phyloP scores from a whole-genome alignment of 2,888 invertebrate genomes.

The Sinohyriopsis cumingii region DNA sequence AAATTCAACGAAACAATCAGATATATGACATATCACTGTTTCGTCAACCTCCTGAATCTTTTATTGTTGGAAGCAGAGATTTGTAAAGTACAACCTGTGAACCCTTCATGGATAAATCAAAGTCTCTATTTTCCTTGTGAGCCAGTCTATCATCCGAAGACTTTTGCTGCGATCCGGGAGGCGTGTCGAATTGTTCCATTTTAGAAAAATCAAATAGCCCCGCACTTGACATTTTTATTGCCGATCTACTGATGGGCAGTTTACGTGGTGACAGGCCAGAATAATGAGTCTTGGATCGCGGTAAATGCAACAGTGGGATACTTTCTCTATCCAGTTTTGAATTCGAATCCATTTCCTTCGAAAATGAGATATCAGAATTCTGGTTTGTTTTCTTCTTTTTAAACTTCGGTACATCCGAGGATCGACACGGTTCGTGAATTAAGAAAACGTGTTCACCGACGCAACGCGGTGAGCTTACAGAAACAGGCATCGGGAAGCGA shows the following conservation, averaged over 20 bases:
- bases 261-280: conserved; percentile 15
- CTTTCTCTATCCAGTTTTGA: too few relatives aligned
- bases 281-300: conserved; percentile 4
- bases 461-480: conserved; percentile 23
- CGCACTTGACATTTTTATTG: conserved; percentile 23
- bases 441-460: conserved; percentile 28
- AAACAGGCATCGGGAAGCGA: conserved; percentile 31
- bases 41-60: too few relatives aligned
- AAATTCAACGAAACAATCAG: too few relatives aligned
- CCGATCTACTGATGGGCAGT: conserved; percentile 8
- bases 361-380: too few relatives aligned
- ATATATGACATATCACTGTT: too few relatives aligned
- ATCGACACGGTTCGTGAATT: conserved; percentile 23
- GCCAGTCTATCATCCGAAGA: conserved; percentile 10
- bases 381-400: not conserved
- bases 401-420: conserved; percentile 2
- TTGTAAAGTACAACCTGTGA: conserved; percentile 1
- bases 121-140: conserved; percentile 25
- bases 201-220: conserved; percentile 32
- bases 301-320: not conserved
- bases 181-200: conserved; percentile 7
- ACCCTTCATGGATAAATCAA: conserved; percentile 16
- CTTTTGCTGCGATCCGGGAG: not conserved
- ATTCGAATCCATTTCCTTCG: too few relatives aligned
- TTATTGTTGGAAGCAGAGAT: too few relatives aligned